Percentiles rank a stretch among this genome's conserved stretches.
phyloP scores from a whole-genome alignment of 2,113 vertebrate genomes.

The Phocoena sinus region DNA sequence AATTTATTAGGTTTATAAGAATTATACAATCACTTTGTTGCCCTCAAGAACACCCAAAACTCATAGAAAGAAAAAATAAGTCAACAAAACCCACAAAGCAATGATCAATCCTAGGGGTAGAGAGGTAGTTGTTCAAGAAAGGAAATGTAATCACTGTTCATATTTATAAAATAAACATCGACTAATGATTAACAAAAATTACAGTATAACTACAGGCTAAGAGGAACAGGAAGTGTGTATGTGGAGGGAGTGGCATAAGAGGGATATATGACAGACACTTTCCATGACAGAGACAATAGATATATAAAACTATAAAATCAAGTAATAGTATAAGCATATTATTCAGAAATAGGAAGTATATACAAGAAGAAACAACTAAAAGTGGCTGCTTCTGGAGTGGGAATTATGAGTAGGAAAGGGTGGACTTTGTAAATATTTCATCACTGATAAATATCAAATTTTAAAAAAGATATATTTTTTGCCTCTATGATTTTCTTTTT shows the following conservation, averaged over 20 bases:
- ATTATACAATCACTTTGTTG: background rate
- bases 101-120: background rate
- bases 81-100: background rate
- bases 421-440: background rate
- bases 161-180: slow-evolving; percentile 42
- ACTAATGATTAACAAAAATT: background rate
- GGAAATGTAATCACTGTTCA: background rate
- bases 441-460: background rate
- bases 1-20: slow-evolving; percentile 22
- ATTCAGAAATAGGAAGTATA: background rate
- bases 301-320: background rate
- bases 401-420: background rate
- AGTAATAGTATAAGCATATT: background rate
- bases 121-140: background rate
- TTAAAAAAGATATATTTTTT: background rate
- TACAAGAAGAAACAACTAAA: background rate
- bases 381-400: background rate
- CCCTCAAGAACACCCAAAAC: background rate
- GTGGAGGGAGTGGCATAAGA: background rate
- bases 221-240: background rate
- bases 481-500: background rate
- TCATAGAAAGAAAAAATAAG: background rate
- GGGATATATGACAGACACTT: background rate
- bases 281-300: background rate
- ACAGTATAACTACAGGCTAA: background rate